These are phyloP conservation scores for Aurelia coerulea DNA, from an alignment of 30 jellyfish, hydroid and myxozoan species.

Conservation along the genomic window DNA sequence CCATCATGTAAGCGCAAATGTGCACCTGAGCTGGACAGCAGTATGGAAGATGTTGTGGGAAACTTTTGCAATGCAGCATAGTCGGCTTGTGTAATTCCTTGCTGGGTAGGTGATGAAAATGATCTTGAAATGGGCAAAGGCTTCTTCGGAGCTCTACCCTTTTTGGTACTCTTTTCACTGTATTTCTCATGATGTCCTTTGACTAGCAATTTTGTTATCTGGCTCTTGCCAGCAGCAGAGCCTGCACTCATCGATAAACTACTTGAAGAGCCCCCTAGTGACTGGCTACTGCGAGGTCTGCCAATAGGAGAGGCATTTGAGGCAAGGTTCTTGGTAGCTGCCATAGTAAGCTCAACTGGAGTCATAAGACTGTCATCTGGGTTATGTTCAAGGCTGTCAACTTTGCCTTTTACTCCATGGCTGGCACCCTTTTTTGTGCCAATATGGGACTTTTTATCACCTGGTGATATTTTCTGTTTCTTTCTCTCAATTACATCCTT, in stretches of 20 bases:
- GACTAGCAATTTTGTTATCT: conserved; percentile 22
- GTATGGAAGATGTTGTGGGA: conserved; percentile 67
- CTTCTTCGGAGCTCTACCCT: conserved; percentile 20
- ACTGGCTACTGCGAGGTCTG: conserved; percentile 8
- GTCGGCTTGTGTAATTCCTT: conserved; percentile 14
- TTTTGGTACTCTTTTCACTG: conserved; percentile 29
- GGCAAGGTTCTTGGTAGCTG: conserved; percentile 34
- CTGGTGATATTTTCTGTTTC: conserved; percentile 31
- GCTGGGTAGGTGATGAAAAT: conserved; percentile 16
- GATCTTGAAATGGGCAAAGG: conserved; percentile 21
- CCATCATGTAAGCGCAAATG: conserved; percentile 85
- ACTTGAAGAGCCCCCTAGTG: neutral
- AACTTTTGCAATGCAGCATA: conserved; percentile 57
- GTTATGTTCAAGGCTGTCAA: neutral
- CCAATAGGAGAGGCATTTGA: conserved; percentile 38
- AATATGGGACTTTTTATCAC: conserved; percentile 1
- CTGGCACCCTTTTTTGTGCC: neutral
- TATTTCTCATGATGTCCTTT: conserved; percentile 42
- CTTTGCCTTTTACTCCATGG: neutral
- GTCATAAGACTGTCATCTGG: conserved; percentile 4
- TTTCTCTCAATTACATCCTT: conserved; percentile 49
- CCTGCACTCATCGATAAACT: neutral
- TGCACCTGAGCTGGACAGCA: conserved; percentile 78
- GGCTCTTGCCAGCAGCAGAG: conserved; percentile 1
- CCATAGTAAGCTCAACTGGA: conserved; percentile 28